phyloP scores from a whole-genome alignment of 1,140 invertebrate species.

The Hypothenemus hampei region DNA sequence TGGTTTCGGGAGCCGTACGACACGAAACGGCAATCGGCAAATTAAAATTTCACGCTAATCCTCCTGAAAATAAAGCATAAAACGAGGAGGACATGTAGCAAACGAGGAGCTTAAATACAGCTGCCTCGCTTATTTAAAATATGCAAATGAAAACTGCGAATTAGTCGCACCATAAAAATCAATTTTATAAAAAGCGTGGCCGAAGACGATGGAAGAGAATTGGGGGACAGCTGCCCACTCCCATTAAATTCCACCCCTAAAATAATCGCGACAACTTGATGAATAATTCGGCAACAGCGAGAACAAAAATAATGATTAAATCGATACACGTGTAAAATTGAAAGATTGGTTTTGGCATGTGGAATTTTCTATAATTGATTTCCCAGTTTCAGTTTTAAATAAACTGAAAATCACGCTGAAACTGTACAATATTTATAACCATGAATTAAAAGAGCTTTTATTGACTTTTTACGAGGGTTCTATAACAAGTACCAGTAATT shows the following conservation, averaged over 20 bases:
- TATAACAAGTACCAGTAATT: no score
- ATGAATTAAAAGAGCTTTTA: no score
- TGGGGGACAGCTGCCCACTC: slow-evolving; percentile 25
- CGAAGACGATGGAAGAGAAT: no score
- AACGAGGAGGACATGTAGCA: background rate
- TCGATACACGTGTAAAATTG: no score
- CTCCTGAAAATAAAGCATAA: slow-evolving; percentile 10
- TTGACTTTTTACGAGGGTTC: no score
- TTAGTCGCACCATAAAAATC: slow-evolving; percentile 34
- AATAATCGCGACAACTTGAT: slow-evolving; percentile 33
- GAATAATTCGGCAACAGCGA: no score
- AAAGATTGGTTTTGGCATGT: no score
- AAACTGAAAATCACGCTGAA: no score
- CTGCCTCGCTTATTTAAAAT: slow-evolving; percentile 26
- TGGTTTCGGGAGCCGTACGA: background rate
- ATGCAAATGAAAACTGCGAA: slow-evolving; percentile 34
- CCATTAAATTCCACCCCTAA: slow-evolving; percentile 28
- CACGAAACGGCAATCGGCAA: slow-evolving; percentile 11
- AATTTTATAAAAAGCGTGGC: slow-evolving; percentile 33
- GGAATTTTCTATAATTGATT: no score
- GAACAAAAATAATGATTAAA: no score
- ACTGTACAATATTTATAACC: no score
- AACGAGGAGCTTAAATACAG: slow-evolving; percentile 21
- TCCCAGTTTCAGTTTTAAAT: no score
- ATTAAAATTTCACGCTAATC: slow-evolving; percentile 15